Percentiles rank a stretch among this genome's conserved stretches.
These are phyloP conservation scores for Seriola rivoliana DNA, from an alignment of 2,113 vertebrate genomes.

Conservation along the genomic window DNA sequence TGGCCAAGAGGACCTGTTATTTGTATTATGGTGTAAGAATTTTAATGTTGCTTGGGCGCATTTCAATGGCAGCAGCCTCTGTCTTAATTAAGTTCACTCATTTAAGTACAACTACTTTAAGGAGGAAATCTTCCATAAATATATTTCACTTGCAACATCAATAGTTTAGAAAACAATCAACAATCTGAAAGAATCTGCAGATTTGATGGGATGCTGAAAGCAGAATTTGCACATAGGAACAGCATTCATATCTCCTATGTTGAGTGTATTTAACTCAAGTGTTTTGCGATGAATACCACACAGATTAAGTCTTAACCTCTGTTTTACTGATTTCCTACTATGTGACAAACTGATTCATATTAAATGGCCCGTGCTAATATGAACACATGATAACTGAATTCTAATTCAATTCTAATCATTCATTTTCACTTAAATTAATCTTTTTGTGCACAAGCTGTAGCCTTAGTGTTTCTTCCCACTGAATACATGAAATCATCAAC, in stretches of 20 bases:
- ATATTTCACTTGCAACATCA: constrained; percentile 9
- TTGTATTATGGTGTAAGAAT: constrained; percentile 29
- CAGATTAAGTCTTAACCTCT: not conserved
- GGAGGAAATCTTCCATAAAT: not conserved
- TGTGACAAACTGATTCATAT: constrained; percentile 1
- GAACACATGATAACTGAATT: not conserved
- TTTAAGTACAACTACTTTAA: not conserved
- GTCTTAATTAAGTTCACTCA: not conserved
- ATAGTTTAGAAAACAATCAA: constrained; percentile 3
- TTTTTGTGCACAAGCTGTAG: constrained; percentile 1
- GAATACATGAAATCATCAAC: not conserved
- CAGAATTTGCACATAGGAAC: not conserved
- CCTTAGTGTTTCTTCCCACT: not conserved
- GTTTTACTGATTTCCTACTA: constrained; percentile 15
- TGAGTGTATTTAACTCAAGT: not conserved
- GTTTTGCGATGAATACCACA: not conserved
- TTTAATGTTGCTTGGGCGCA: constrained; percentile 20
- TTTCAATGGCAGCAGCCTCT: constrained; percentile 14
- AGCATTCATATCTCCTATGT: not conserved
- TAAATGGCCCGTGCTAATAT: not conserved
- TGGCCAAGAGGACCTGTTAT: constrained; percentile 28
- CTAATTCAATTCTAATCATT: not conserved
- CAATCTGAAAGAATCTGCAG: not conserved
- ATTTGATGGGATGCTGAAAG: constrained; percentile 23
- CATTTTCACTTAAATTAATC: constrained; percentile 15